phyloP scores from a whole-genome alignment of 2,888 invertebrate species.

The Cryptus armator region DNA sequence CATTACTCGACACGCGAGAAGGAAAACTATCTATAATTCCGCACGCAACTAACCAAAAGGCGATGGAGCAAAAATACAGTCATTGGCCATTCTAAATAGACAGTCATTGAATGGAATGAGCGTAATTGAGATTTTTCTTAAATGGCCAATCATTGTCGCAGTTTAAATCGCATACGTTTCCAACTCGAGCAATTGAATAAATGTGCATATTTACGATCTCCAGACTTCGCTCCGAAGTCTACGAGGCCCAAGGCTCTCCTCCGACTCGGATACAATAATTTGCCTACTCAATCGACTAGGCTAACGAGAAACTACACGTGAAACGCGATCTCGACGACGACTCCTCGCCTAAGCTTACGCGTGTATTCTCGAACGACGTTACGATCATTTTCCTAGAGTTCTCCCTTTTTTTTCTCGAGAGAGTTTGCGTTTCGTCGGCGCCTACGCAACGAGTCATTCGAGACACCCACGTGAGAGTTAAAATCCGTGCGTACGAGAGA shows the following conservation, averaged over 20 bases:
- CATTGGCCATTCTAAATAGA: neutral
- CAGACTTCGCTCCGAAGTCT: conserved; percentile 27
- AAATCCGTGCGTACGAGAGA: conserved; percentile 48
- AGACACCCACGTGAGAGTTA: conserved; percentile 38
- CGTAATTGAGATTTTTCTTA: neutral
- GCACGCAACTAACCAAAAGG: conserved; percentile 18
- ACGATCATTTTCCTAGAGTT: conserved; percentile 23
- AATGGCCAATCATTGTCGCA: conserved; percentile 17
- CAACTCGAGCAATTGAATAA: conserved; percentile 45
- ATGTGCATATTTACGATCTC: conserved; percentile 57
- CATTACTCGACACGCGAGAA: neutral
- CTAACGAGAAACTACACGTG: conserved; percentile 44
- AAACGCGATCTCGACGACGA: conserved; percentile 35
- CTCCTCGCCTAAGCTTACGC: conserved; percentile 2
- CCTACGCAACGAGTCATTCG: conserved; percentile 26
- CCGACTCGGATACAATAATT: conserved; percentile 17
- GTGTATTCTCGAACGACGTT: neutral
- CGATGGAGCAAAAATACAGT: neutral
- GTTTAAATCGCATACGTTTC: neutral
- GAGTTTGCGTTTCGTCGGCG: conserved; percentile 44
- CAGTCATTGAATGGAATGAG: neutral
- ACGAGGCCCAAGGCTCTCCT: conserved; percentile 38
- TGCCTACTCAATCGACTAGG: conserved; percentile 51
- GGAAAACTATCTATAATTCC: conserved; percentile 22
- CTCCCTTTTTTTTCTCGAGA: conserved; percentile 24